Percentiles rank a stretch among this genome's conserved stretches.
phyloP scores from a whole-genome alignment of 2,113 vertebrate species.

The Petroica traversi region DNA sequence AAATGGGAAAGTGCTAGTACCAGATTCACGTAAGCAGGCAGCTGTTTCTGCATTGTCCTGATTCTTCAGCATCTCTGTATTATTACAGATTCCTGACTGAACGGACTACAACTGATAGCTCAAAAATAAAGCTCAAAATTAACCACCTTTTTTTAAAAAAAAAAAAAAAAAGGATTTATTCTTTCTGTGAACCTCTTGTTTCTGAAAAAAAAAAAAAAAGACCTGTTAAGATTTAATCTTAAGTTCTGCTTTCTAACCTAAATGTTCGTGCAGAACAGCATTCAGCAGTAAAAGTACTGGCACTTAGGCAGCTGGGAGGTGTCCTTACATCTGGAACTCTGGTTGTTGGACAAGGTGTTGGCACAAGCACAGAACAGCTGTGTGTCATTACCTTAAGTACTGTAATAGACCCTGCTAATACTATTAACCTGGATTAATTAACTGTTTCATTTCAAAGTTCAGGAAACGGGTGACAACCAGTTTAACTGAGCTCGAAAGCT shows the following conservation, averaged over 20 bases:
- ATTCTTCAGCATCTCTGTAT: neutral
- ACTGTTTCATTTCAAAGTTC: neutral
- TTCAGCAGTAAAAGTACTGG: neutral
- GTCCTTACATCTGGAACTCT: accelerated
- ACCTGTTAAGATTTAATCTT: neutral
- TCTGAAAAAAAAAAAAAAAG: neutral
- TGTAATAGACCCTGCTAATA: neutral
- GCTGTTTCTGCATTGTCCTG: neutral
- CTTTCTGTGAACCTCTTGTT: neutral
- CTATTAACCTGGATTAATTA: neutral
- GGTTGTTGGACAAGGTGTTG: neutral
- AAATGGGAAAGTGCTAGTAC: neutral
- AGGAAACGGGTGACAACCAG: neutral
- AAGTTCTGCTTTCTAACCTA: neutral
- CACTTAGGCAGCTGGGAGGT: neutral
- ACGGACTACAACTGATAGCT: neutral
- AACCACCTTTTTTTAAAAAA: neutral
- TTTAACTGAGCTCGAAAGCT: neutral
- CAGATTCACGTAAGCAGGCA: neutral
- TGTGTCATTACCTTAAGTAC: neutral
- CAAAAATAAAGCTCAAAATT: neutral
- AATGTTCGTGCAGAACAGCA: neutral
- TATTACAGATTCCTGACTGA: neutral
- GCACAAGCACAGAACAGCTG: neutral
- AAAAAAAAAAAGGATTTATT: neutral